These are phyloP conservation scores for Agapostemon virescens DNA, from an alignment of 2,888 invertebrate species.

Conservation along the genomic window DNA sequence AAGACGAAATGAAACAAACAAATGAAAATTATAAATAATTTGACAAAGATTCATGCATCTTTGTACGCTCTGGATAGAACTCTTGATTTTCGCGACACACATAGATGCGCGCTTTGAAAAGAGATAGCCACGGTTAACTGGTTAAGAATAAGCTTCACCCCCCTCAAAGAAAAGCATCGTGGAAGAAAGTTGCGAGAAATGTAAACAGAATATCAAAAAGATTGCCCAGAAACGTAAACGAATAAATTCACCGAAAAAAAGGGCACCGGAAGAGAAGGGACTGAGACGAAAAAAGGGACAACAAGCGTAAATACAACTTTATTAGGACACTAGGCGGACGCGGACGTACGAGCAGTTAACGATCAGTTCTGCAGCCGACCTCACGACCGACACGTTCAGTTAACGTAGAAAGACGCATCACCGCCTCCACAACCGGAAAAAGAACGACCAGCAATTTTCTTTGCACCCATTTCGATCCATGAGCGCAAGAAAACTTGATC, in stretches of 20 bases:
- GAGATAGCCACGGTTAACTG: too few relatives aligned
- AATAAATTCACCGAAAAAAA: not conserved
- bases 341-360: slow-evolving; percentile 2
- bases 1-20: too few relatives aligned
- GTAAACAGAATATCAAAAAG: too few relatives aligned
- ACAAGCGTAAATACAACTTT: not conserved
- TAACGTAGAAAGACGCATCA: not conserved
- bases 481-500: not conserved
- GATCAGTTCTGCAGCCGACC: not conserved
- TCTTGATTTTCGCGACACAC: too few relatives aligned
- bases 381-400: not conserved
- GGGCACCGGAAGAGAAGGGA: not conserved
- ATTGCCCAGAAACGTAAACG: not conserved
- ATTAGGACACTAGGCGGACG: not conserved
- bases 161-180: too few relatives aligned
- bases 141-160: not conserved
- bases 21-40: too few relatives aligned
- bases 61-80: too few relatives aligned
- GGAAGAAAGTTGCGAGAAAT: not conserved
- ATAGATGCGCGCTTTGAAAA: too few relatives aligned
- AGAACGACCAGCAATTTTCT: not conserved
- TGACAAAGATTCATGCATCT: too few relatives aligned
- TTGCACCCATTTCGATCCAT: not conserved
- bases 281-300: not conserved
- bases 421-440: not conserved